Evolutionary conservation across 2,888 invertebrate species (phyloP).

Genomic region (Eupithecia inturbata): DNA sequence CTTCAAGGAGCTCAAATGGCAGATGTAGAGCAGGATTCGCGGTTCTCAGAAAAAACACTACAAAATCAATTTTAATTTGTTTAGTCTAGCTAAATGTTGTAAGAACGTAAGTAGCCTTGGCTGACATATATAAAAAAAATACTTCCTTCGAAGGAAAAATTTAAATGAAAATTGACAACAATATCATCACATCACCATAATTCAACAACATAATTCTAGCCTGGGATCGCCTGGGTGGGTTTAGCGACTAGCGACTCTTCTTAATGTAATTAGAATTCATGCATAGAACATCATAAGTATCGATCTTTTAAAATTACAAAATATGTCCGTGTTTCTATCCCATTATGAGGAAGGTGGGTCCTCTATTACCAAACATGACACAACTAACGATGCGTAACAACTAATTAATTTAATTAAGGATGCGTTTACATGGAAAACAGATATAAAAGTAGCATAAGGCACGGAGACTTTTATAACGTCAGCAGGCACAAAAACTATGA

Average conservation of each 20-base stretch:
- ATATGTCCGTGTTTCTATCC: constrained; percentile 44
- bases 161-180: no score
- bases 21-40: neutral
- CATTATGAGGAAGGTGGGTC: constrained; percentile 55
- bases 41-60: neutral
- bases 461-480: neutral
- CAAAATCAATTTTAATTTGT: neutral
- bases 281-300: no score
- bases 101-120: neutral
- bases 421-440: constrained; percentile 15
- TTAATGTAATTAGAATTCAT: no score
- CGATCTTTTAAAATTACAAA: constrained; percentile 34
- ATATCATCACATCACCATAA: no score
- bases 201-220: no score
- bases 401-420: constrained; percentile 71
- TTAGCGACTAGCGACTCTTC: no score
- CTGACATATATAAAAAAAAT: no score
- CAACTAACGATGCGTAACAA: constrained; percentile 54
- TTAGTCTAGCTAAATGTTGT: neutral
- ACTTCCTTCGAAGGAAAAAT: no score
- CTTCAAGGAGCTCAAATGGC: constrained; percentile 10
- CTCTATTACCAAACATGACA: constrained; percentile 47
- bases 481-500: neutral
- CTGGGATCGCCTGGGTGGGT: no score
- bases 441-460: neutral